These are phyloP conservation scores for Drosophila vallismaia DNA, from an alignment of 2,888 invertebrate genomes.

Conservation along the genomic window DNA sequence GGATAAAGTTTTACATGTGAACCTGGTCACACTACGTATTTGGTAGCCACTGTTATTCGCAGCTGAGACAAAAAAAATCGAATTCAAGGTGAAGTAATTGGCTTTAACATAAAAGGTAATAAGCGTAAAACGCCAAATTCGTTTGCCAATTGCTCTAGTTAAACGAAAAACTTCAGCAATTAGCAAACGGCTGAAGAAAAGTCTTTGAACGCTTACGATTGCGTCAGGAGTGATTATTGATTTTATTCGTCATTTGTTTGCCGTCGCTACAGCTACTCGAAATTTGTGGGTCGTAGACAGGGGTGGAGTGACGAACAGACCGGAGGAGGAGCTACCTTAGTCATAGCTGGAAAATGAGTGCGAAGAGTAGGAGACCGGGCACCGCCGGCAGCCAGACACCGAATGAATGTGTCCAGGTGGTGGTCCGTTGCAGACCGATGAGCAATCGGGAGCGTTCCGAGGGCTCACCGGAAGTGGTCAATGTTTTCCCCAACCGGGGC, in stretches of 20 bases:
- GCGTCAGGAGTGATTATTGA: constrained; percentile 60
- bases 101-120: constrained; percentile 68
- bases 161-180: neutral
- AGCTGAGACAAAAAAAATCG: constrained; percentile 56
- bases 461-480: constrained; percentile 87
- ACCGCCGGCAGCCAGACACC: constrained; percentile 76
- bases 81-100: constrained; percentile 74
- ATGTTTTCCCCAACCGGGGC: constrained; percentile 93
- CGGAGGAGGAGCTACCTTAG: constrained; percentile 64
- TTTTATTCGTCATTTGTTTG: constrained; percentile 63
- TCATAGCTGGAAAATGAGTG: constrained; percentile 76
- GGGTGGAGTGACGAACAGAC: constrained; percentile 36
- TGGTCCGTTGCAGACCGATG: constrained; percentile 98
- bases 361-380: constrained; percentile 77
- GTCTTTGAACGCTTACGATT: constrained; percentile 2
- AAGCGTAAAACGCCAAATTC: constrained; percentile 13
- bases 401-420: constrained; percentile 97
- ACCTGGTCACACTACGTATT: constrained; percentile 15
- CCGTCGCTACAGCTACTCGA: constrained; percentile 65
- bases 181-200: neutral
- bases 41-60: constrained; percentile 29
- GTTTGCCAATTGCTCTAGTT: constrained; percentile 3
- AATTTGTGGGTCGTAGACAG: constrained; percentile 11
- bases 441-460: constrained; percentile 91
- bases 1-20: neutral